A percentile compares a stretch with the other conserved stretches of the same genome.
Evolutionary conservation across 2,888 invertebrate species (phyloP).

Genomic region (Cosmopolites sordidus): DNA sequence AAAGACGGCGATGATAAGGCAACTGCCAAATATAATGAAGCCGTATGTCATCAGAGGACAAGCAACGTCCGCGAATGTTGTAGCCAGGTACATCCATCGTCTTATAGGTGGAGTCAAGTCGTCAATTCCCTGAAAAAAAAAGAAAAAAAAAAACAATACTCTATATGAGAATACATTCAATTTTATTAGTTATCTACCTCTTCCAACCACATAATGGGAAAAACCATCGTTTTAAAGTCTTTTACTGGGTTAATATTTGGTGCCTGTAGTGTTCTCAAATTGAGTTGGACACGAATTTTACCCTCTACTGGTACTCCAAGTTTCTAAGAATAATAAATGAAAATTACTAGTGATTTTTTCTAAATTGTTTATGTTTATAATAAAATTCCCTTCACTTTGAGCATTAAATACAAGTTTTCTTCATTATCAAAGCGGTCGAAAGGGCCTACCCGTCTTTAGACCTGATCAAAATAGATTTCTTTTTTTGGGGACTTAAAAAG

Average conservation of each 20-base stretch:
- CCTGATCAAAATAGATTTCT: too few relatives aligned
- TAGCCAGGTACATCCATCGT: conserved; percentile 75
- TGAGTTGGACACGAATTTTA: conserved; percentile 75
- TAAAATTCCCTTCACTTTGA: too few relatives aligned
- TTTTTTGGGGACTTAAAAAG: too few relatives aligned
- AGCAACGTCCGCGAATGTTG: conserved; percentile 69
- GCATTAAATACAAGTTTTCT: too few relatives aligned
- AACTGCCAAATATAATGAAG: conserved; percentile 64
- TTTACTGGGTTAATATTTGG: conserved; percentile 66
- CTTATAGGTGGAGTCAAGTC: conserved; percentile 75
- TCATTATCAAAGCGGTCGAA: too few relatives aligned
- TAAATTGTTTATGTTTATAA: too few relatives aligned
- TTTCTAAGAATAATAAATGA: conserved; percentile 59
- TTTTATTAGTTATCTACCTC: conserved; percentile 57
- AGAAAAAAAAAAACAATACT: not conserved
- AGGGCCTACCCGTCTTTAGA: too few relatives aligned
- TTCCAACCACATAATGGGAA: conserved; percentile 86
- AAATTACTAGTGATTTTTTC: too few relatives aligned
- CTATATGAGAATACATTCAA: not conserved
- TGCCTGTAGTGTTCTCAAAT: conserved; percentile 73
- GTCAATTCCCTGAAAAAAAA: conserved; percentile 62
- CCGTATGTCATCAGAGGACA: conserved; percentile 69
- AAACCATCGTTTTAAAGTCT: conserved; percentile 74
- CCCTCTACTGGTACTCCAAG: conserved; percentile 80
- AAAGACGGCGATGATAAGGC: conserved; percentile 62